phyloP scores from a whole-genome alignment of 2,797 vertebrate species.

The Okamejei kenojei region DNA sequence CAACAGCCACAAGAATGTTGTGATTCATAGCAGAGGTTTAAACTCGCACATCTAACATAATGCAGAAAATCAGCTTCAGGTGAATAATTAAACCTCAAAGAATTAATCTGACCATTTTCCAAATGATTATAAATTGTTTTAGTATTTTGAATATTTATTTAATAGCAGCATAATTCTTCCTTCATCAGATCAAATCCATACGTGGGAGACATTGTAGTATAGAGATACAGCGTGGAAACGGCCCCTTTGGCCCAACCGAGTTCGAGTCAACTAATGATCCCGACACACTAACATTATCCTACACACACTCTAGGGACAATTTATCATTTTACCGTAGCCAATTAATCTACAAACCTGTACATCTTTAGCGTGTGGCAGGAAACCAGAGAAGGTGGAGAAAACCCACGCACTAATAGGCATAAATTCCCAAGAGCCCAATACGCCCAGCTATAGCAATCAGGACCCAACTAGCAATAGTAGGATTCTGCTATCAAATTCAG shows the following conservation, averaged over 20 bases:
- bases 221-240: no score
- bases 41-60: not conserved
- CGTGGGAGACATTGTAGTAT: not conserved
- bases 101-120: not conserved
- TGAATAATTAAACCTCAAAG: conserved; percentile 13
- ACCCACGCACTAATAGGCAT: no score
- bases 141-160: not conserved
- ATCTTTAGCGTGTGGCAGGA: no score
- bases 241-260: no score
- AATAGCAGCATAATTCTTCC: not conserved
- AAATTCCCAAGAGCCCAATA: not conserved
- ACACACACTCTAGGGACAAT: no score
- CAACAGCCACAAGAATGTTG: not conserved
- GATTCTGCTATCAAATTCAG: not conserved
- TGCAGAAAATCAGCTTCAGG: not conserved
- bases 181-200: not conserved
- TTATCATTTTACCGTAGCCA: no score
- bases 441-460: not conserved
- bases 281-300: no score
- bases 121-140: not conserved
- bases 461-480: not conserved
- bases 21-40: not conserved
- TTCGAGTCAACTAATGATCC: no score
- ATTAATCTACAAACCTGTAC: no score
- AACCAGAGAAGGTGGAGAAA: no score